phyloP scores from a whole-genome alignment of 2,797 vertebrate genomes.

The Cynodonichthys magdalenae region DNA sequence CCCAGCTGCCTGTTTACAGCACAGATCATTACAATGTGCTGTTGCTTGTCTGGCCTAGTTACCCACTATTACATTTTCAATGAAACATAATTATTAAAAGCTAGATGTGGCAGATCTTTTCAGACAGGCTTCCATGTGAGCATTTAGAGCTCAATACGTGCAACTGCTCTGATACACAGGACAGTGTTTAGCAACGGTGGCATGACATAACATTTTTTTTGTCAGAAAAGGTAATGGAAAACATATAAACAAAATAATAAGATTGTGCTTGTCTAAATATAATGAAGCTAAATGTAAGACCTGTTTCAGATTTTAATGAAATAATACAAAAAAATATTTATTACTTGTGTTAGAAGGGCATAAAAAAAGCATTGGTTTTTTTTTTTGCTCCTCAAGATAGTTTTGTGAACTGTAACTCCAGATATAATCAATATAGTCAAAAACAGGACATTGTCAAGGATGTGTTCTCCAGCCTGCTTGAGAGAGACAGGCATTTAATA shows the following conservation, averaged over 20 bases:
- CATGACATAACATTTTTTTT: background rate
- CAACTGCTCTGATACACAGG: constrained; percentile 10
- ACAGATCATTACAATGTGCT: background rate
- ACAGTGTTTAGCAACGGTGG: background rate
- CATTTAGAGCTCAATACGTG: constrained; percentile 5
- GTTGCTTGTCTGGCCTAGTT: constrained; percentile 2
- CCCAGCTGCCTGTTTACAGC: background rate
- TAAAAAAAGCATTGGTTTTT: too few relatives aligned
- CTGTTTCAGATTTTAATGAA: constrained; percentile 11
- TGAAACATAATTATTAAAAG: constrained; percentile 8
- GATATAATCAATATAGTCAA: background rate
- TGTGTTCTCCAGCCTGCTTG: background rate
- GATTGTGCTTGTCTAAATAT: constrained; percentile 5
- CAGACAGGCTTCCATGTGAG: background rate
- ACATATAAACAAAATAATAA: constrained; percentile 7
- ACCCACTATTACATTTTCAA: constrained; percentile 8
- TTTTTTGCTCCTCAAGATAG: background rate
- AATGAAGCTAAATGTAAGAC: constrained; percentile 11
- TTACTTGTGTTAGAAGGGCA: background rate
- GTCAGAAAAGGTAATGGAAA: constrained; percentile 9
- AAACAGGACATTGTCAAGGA: background rate
- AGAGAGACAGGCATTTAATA: background rate
- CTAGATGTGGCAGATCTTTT: background rate
- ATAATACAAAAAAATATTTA: background rate
- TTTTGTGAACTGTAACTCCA: background rate